These are phyloP conservation scores for Thripadectes ignobilis DNA, from an alignment of 2,797 vertebrate genomes.

Conservation along the genomic window DNA sequence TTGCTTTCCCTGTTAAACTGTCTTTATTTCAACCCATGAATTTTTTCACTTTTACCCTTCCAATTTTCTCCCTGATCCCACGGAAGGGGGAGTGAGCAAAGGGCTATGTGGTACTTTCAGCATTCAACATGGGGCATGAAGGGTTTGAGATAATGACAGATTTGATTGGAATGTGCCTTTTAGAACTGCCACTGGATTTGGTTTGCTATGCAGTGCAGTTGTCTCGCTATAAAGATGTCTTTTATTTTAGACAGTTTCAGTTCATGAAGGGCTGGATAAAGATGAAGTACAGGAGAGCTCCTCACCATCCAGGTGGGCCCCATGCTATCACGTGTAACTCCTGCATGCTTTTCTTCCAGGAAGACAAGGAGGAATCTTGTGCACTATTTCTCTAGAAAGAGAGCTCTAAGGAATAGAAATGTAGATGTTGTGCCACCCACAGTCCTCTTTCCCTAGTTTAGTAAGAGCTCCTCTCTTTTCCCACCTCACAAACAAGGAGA, in stretches of 20 bases:
- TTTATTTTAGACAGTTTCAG: not conserved
- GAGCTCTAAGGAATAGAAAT: not conserved
- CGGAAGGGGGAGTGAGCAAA: rapidly evolving
- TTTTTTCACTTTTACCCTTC: not conserved
- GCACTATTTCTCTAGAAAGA: not conserved
- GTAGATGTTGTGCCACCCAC: not conserved
- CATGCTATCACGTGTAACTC: not conserved
- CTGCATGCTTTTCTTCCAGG: not conserved
- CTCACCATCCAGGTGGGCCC: not conserved
- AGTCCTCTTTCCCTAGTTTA: not conserved
- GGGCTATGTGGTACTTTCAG: not conserved
- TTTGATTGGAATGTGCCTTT: not conserved
- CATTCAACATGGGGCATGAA: not conserved
- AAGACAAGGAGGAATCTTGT: not conserved
- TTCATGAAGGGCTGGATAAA: not conserved
- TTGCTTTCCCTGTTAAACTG: not conserved
- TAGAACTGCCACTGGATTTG: not conserved
- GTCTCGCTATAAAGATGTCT: not conserved
- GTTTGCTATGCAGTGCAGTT: not conserved
- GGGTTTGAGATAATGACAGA: not conserved
- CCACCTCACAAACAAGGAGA: not conserved
- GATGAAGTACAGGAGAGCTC: not conserved
- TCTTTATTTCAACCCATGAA: not conserved
- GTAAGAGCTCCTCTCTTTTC: not conserved
- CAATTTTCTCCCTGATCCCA: not conserved